Evolutionary conservation across 2,113 vertebrate species (phyloP).

Genomic region (Ophiodon elongatus): DNA sequence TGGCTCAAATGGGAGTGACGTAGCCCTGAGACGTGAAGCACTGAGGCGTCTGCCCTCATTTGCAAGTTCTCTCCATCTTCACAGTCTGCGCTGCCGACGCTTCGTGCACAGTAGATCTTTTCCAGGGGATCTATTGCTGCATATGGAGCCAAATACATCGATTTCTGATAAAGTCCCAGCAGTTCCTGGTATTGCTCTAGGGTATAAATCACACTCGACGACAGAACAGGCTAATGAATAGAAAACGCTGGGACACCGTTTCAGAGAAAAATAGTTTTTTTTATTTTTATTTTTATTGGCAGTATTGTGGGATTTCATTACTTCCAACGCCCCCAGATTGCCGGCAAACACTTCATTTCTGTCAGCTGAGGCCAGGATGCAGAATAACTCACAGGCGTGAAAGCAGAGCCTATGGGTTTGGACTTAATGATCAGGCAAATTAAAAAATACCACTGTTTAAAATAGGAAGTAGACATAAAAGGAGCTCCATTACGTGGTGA

Average conservation of each 20-base stretch:
- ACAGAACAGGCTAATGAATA: conserved; percentile 63
- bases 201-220: conserved; percentile 47
- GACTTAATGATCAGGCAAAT: conserved; percentile 28
- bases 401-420: conserved; percentile 28
- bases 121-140: conserved; percentile 52
- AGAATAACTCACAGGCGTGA: conserved; percentile 51
- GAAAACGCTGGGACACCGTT: conserved; percentile 51
- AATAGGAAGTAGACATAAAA: conserved; percentile 19
- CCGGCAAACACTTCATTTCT: conserved; percentile 51
- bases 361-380: conserved; percentile 36
- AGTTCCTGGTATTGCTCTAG: conserved; percentile 27
- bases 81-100: neutral
- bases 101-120: conserved; percentile 16
- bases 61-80: conserved; percentile 13
- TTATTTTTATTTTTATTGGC: conserved; percentile 57
- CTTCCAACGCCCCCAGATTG: conserved; percentile 50
- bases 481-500: neutral
- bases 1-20: conserved; percentile 2
- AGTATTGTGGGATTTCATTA: conserved; percentile 56
- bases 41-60: neutral
- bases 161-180: conserved; percentile 57
- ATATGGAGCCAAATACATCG: conserved; percentile 53
- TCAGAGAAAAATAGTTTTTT: conserved; percentile 39
- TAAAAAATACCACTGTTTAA: conserved; percentile 7
- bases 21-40: neutral